A percentile compares a stretch with the other conserved stretches of the same genome.
Evolutionary conservation across 2,888 invertebrate genomes (phyloP).

Genomic region (Patella pellucida): DNA sequence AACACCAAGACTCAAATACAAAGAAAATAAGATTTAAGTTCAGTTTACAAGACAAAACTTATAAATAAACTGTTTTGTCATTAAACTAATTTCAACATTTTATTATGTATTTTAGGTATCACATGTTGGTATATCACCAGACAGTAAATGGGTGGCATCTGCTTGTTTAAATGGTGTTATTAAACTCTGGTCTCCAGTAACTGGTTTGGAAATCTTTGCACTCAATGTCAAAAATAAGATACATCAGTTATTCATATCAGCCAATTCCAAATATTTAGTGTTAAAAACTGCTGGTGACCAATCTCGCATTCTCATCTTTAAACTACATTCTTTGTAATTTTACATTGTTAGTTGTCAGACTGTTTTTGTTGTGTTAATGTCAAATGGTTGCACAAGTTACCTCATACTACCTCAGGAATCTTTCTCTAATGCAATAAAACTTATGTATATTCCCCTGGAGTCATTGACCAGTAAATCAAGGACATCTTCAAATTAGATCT

Average conservation of each 20-base stretch:
- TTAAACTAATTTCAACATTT: background rate
- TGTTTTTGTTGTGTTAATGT: too few relatives aligned
- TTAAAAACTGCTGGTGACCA: background rate
- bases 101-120: constrained; percentile 40
- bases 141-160: constrained; percentile 49
- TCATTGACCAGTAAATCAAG: too few relatives aligned
- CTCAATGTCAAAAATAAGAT: background rate
- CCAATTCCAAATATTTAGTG: background rate
- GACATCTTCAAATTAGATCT: too few relatives aligned
- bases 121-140: constrained; percentile 39
- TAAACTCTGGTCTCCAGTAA: constrained; percentile 49
- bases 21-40: too few relatives aligned
- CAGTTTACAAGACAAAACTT: too few relatives aligned
- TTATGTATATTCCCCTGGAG: too few relatives aligned
- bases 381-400: too few relatives aligned
- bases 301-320: background rate
- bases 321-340: background rate
- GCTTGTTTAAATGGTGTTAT: constrained; percentile 43
- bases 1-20: too few relatives aligned
- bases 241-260: background rate
- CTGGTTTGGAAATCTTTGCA: constrained; percentile 39
- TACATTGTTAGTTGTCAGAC: too few relatives aligned
- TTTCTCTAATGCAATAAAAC: too few relatives aligned
- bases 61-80: background rate
- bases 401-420: too few relatives aligned